Evolutionary conservation across 2,888 invertebrate genomes (phyloP), one percentile per base, ranked within the genome.

Genomic region (Hyposoter dolosus): DNA sequence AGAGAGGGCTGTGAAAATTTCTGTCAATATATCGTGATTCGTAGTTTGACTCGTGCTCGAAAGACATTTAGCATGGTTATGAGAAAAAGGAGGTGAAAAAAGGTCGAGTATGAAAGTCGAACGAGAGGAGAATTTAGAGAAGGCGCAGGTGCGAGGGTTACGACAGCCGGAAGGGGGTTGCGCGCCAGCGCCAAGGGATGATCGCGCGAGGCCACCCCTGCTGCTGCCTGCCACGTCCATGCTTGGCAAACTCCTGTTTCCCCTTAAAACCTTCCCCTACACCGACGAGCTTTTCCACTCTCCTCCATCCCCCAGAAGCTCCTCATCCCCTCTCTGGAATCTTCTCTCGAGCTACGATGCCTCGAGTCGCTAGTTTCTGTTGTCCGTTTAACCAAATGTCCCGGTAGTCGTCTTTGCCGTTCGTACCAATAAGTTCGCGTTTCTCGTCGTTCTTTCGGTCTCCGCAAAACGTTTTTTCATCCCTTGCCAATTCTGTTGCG

Each of bases 61-160:
- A 68, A 7, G 45, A 60, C 45, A 79, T 69, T 43, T 43, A 23
- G 40, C 43, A 19, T 15, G n/a, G 56, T 45, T 43, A 68, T 43
- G 45, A 45, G 10, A 75, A 35, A 72, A 40, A 43, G n/a, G 17
- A 50, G 6, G 35, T 40, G 65, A 35, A 19, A 63, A 69, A 79
- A 60, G 63, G 19, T 40, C 53, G 72, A 76, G 47, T 32, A 71
- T 69, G 32, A 66, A 56, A 76, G 81, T 45, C 65, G 65, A 65
- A 65, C 3, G 60, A 65, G 66, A 66, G 0, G 47, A 69, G 78
- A 66, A 68, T 43, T 40, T 17, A 17, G 10, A 50, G 45, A 77
- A 63, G 83, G 86, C 86, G 86, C 86, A 86, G 86, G 83, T 83
- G 86, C 86, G 83, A 75, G 77, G 53, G 50, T 7, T 6, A 15